These are phyloP conservation scores for Leptinotarsa tumamoca DNA, from an alignment of 2,888 invertebrate genomes.

Conservation along the genomic window DNA sequence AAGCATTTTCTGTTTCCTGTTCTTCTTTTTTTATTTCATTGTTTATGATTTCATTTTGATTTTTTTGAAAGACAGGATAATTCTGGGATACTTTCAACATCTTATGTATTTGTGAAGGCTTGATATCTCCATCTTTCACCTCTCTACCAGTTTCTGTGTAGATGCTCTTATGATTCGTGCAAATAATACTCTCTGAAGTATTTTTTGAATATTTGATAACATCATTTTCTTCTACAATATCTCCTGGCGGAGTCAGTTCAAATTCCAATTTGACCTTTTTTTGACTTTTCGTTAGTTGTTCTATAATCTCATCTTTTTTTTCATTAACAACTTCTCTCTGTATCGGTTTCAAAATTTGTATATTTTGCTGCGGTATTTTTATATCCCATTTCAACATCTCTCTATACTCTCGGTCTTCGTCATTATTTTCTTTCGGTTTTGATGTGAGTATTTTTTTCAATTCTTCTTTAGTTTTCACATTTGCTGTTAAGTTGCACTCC, in stretches of 20 bases:
- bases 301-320: slow-evolving; percentile 44
- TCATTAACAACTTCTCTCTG: slow-evolving; percentile 38
- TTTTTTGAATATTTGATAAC: slow-evolving; percentile 47
- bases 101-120: slow-evolving; percentile 48
- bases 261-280: slow-evolving; percentile 45
- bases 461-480: slow-evolving; percentile 47
- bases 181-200: slow-evolving; percentile 24
- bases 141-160: slow-evolving; percentile 41
- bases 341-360: slow-evolving; percentile 54
- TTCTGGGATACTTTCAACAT: slow-evolving; percentile 51
- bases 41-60: slow-evolving; percentile 41
- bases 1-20: slow-evolving; percentile 40
- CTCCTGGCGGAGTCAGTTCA: slow-evolving; percentile 49
- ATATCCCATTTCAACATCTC: slow-evolving; percentile 61
- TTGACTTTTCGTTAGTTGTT: slow-evolving; percentile 42
- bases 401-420: slow-evolving; percentile 50
- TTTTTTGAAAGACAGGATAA: slow-evolving; percentile 48
- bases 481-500: slow-evolving; percentile 27
- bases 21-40: slow-evolving; percentile 28
- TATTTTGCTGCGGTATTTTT: slow-evolving; percentile 50
- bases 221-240: slow-evolving; percentile 51
- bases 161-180: slow-evolving; percentile 45
- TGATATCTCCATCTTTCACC: slow-evolving; percentile 32
- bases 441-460: slow-evolving; percentile 35
- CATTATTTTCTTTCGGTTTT: slow-evolving; percentile 27